Percentiles rank a stretch among this genome's conserved stretches.
Evolutionary conservation across 2,113 vertebrate genomes (phyloP).

Genomic region (Oreocharis arfaki): DNA sequence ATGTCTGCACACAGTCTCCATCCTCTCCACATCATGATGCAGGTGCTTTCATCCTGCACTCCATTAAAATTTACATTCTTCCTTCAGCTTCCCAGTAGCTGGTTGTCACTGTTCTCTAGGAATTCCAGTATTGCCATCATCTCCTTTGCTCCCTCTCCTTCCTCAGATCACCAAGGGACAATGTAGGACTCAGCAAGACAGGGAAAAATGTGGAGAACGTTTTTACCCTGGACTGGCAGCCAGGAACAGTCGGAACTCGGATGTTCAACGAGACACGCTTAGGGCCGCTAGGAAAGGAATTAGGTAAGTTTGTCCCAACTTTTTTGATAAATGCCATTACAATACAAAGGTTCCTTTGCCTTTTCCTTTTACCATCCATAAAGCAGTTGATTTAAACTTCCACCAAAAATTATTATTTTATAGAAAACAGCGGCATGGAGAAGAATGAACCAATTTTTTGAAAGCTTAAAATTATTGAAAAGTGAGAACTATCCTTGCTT

Average conservation of each 20-base stretch:
- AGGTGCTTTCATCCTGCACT: not conserved
- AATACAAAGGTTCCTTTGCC: not conserved
- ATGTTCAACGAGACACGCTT: fast-evolving
- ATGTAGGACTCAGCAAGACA: not conserved
- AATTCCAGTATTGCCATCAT: not conserved
- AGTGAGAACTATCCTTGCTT: not conserved
- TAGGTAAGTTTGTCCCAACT: not conserved
- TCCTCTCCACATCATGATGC: not conserved
- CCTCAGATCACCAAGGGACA: not conserved
- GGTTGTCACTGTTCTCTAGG: not conserved
- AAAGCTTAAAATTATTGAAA: not conserved
- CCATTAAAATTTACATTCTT: not conserved
- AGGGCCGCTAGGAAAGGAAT: not conserved
- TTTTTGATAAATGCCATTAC: fast-evolving
- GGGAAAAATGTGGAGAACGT: not conserved
- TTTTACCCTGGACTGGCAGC: not conserved
- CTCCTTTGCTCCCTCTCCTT: not conserved
- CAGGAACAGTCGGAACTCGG: not conserved
- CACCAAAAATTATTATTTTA: not conserved
- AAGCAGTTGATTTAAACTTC: not conserved
- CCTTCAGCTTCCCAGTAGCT: not conserved
- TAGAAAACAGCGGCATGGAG: not conserved
- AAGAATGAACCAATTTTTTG: not conserved
- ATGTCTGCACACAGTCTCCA: not conserved
- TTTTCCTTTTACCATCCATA: not conserved